phyloP scores from a whole-genome alignment of 2,113 vertebrate genomes.

The Epinephelus moara region DNA sequence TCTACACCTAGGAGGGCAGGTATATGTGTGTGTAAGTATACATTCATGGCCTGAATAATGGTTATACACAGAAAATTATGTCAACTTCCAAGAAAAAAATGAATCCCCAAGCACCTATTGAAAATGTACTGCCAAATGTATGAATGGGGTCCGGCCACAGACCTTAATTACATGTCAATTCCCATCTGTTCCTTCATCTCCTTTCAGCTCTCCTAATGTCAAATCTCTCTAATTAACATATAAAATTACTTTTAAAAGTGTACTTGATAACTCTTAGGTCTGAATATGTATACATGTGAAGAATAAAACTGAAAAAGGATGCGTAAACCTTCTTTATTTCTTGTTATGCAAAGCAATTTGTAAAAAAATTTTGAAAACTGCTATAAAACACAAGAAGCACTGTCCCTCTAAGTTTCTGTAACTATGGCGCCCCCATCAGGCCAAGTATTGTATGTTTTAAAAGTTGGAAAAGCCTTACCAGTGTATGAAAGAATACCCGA shows the following conservation, averaged over 20 bases:
- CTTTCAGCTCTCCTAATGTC: neutral
- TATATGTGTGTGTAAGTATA: neutral
- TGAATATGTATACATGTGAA: neutral
- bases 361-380: neutral
- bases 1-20: too few species aligned
- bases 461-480: neutral
- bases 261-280: too few species aligned
- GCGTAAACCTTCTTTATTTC: neutral
- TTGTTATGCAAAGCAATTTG: neutral
- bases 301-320: neutral
- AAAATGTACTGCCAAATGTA: neutral
- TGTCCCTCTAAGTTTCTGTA: neutral
- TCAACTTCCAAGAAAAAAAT: neutral
- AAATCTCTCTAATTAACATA: neutral
- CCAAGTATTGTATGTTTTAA: slow-evolving; percentile 1
- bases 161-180: neutral
- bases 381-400: neutral
- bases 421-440: slow-evolving; percentile 41
- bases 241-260: neutral
- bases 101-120: neutral
- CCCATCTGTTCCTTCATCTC: neutral
- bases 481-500: neutral
- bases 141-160: neutral
- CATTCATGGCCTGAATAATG: neutral
- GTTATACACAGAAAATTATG: neutral